Conservation (phyloP, 2,888 invertebrate species). For the Pristionchus arcanus region DNA sequence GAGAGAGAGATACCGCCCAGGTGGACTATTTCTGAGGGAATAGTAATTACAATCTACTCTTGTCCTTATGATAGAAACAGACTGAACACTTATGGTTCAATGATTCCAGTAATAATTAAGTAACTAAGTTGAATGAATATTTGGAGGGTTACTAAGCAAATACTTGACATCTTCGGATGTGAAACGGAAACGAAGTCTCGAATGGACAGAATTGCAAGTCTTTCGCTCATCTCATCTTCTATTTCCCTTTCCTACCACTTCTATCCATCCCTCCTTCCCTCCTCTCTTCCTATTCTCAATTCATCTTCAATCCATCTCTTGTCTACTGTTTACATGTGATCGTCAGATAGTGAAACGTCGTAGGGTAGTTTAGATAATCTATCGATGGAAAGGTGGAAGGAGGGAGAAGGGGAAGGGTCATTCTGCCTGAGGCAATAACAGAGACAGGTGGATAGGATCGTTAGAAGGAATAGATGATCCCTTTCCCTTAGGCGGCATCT, state of each 20-base stretch:
- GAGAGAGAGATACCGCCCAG: conserved; percentile 39
- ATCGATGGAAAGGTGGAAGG: neutral
- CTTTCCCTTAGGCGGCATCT: neutral
- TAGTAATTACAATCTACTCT: conserved; percentile 16
- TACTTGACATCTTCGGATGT: conserved; percentile 54
- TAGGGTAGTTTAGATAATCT: neutral
- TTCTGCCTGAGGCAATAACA: neutral
- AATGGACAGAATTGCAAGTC: conserved; percentile 52
- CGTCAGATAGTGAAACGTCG: neutral
- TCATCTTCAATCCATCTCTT: neutral
- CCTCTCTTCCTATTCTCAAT: neutral
- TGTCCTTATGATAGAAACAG: neutral
- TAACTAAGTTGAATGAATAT: conserved; percentile 28
- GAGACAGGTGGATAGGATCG: conserved; percentile 16
- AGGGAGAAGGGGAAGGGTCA: neutral
- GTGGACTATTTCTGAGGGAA: conserved; percentile 19
- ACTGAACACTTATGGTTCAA: neutral
- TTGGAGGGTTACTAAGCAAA: conserved; percentile 46
- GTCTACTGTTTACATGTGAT: neutral
- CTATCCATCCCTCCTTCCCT: conserved; percentile 17
- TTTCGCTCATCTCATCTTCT: conserved; percentile 45
- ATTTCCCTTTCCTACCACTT: conserved; percentile 44
- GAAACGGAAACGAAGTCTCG: conserved; percentile 52
- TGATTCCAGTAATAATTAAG: conserved; percentile 38
- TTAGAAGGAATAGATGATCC: neutral